Conservation (phyloP, 2,797 vertebrate species). For the Clarias laeviceps region DNA sequence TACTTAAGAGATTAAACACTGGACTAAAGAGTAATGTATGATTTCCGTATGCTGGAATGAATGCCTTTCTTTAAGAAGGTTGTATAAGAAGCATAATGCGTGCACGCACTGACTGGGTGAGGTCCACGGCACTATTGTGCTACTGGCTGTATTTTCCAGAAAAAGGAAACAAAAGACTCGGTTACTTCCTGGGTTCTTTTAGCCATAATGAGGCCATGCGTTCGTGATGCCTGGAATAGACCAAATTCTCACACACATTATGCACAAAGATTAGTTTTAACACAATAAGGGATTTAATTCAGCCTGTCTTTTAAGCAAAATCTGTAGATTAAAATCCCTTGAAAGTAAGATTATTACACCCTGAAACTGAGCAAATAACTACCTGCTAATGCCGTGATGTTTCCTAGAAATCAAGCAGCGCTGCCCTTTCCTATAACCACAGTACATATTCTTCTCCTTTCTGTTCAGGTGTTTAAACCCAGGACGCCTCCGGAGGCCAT, state of each 20-base stretch:
- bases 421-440: not conserved
- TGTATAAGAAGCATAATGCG: not conserved
- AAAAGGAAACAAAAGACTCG: not conserved
- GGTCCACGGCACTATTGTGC: not conserved
- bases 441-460: not conserved
- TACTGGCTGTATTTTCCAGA: not conserved
- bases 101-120: not conserved
- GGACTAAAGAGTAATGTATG: not conserved
- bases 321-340: not conserved
- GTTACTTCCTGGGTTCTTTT: not conserved
- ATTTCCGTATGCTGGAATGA: not conserved
- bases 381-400: not conserved
- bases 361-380: too few species aligned
- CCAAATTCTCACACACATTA: not conserved
- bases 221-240: not conserved
- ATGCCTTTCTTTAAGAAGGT: not conserved
- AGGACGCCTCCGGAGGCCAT: constrained; percentile 91
- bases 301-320: not conserved
- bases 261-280: not conserved
- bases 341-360: not conserved
- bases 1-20: not conserved
- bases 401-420: not conserved
- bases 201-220: not conserved
- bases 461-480: constrained; percentile 71
- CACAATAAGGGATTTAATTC: not conserved